phyloP scores from a whole-genome alignment of 2,113 vertebrate species.

The Acanthochromis polyacanthus region DNA sequence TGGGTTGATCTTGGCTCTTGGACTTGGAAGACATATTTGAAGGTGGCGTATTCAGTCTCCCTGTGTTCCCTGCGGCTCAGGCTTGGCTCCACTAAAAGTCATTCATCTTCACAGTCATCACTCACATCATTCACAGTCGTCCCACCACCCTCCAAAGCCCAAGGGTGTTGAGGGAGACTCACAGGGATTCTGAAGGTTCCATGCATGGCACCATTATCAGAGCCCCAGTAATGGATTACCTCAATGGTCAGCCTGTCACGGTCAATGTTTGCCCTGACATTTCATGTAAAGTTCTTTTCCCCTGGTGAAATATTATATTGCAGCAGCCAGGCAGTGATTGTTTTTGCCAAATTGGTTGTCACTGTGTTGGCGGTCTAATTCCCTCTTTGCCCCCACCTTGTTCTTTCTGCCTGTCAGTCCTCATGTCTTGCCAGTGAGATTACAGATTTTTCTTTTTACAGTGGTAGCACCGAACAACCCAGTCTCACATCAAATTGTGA shows the following conservation, averaged over 20 bases:
- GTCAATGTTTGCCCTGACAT: constrained; percentile 72
- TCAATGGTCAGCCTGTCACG: constrained; percentile 67
- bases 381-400: constrained; percentile 25
- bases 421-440: constrained; percentile 32
- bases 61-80: constrained; percentile 27
- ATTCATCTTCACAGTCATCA: constrained; percentile 69
- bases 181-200: constrained; percentile 43
- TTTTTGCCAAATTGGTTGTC: constrained; percentile 72
- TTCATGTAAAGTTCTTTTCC: constrained; percentile 73
- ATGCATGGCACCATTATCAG: constrained; percentile 64
- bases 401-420: constrained; percentile 35
- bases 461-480: constrained; percentile 9
- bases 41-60: constrained; percentile 44
- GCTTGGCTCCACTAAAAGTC: constrained; percentile 53
- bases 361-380: constrained; percentile 55
- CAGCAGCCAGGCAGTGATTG: constrained; percentile 40
- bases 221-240: constrained; percentile 72
- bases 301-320: constrained; percentile 61
- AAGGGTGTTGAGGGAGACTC: constrained; percentile 49
- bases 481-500: too few relatives aligned
- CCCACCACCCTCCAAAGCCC: constrained; percentile 28
- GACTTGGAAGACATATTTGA: constrained; percentile 59
- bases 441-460: constrained; percentile 15
- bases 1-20: constrained; percentile 50
- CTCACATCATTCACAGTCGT: constrained; percentile 61